A percentile compares a stretch with the other conserved stretches of the same genome.
Evolutionary conservation across 2,113 vertebrate genomes (phyloP).

Genomic region (Anguilla rostrata): DNA sequence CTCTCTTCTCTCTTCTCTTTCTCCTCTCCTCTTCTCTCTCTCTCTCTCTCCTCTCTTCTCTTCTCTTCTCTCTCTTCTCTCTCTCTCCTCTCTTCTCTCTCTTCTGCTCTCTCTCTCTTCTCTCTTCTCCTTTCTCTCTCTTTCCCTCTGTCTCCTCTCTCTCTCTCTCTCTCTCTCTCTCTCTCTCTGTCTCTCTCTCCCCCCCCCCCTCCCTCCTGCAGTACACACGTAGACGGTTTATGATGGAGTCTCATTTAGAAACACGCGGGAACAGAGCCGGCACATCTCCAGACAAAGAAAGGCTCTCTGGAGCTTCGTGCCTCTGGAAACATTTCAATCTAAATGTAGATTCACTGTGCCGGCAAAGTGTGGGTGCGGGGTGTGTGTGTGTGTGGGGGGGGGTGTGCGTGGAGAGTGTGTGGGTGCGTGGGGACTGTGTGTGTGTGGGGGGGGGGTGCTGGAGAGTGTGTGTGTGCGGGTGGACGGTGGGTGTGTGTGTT

Average conservation of each 20-base stretch:
- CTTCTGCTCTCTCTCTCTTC: neutral
- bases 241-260: slow-evolving; percentile 2
- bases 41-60: neutral
- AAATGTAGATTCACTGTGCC: slow-evolving; percentile 34
- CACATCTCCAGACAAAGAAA: slow-evolving; percentile 20
- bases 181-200: neutral
- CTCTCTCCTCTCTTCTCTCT: no score
- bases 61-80: no score
- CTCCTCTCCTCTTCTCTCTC: neutral
- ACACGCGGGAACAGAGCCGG: neutral
- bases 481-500: no score
- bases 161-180: neutral
- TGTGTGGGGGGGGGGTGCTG: no score
- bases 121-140: neutral
- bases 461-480: no score
- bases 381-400: no score
- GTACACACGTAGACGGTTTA: neutral
- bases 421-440: no score
- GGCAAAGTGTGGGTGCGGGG: no score
- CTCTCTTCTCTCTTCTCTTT: neutral
- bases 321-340: slow-evolving; percentile 32
- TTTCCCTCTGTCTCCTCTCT: neutral
- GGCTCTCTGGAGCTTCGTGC: slow-evolving; percentile 11
- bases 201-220: neutral
- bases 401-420: no score